phyloP scores from a whole-genome alignment of 2,113 vertebrate genomes.

The Cheirogaleus medius region DNA sequence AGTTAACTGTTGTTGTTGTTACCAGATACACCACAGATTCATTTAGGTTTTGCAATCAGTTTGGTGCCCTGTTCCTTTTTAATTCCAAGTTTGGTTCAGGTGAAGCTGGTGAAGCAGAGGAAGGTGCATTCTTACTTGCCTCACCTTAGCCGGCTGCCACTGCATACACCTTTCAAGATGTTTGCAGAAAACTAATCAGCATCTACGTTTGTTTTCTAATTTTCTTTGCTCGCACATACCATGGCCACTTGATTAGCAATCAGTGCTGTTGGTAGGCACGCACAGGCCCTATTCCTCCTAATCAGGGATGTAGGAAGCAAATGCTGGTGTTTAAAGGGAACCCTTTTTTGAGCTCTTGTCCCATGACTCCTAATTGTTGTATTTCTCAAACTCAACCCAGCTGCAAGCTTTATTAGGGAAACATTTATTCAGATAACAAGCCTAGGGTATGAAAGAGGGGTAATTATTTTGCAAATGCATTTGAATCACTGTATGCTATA shows the following conservation, averaged over 20 bases:
- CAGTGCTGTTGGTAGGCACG: conserved; percentile 54
- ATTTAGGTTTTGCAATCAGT: neutral
- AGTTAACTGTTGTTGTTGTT: neutral
- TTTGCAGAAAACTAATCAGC: conserved; percentile 77
- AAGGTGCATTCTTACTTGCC: neutral
- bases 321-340: conserved; percentile 62
- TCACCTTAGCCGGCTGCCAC: neutral
- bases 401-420: conserved; percentile 78
- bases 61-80: neutral
- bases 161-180: conserved; percentile 42
- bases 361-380: conserved; percentile 78
- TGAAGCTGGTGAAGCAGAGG: neutral
- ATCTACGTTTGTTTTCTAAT: conserved; percentile 65
- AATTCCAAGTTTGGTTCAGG: neutral
- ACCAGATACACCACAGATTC: neutral
- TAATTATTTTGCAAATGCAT: conserved; percentile 72
- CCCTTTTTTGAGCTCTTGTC: conserved; percentile 72
- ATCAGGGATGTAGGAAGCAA: conserved; percentile 70
- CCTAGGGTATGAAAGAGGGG: conserved; percentile 52
- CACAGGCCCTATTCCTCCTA: conserved; percentile 23
- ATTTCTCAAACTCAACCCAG: conserved; percentile 75
- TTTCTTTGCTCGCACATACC: conserved; percentile 47
- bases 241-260: conserved; percentile 79
- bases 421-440: conserved; percentile 81
- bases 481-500: conserved; percentile 51